phyloP scores from a whole-genome alignment of 2,888 invertebrate species.

The Cactoblastis cactorum region DNA sequence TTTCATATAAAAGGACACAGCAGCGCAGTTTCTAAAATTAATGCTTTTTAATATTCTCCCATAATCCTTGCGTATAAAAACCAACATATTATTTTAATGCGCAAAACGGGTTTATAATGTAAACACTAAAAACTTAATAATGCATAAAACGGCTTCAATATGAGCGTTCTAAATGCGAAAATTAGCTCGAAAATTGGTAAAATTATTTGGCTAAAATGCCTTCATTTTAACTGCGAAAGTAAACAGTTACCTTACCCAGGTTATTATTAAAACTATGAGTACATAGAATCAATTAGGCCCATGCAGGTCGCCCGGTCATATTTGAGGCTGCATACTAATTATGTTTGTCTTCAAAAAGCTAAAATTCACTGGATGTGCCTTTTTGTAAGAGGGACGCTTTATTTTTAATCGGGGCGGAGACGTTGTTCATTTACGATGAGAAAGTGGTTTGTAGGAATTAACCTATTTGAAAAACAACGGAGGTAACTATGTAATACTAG shows the following conservation, averaged over 20 bases:
- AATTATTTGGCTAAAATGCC: slow-evolving; percentile 3
- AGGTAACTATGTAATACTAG: too few relatives aligned
- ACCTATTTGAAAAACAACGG: too few relatives aligned
- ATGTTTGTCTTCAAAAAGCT: slow-evolving; percentile 15
- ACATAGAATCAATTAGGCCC: slow-evolving; percentile 24
- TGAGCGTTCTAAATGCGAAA: background rate
- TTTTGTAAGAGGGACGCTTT: too few relatives aligned
- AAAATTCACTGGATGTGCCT: slow-evolving; percentile 16
- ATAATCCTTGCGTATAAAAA: too few relatives aligned
- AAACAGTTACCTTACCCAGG: slow-evolving; percentile 14
- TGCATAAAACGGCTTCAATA: background rate
- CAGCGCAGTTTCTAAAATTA: too few relatives aligned
- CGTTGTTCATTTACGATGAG: too few relatives aligned
- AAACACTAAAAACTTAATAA: slow-evolving; percentile 1
- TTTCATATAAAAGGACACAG: too few relatives aligned
- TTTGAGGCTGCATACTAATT: slow-evolving; percentile 28
- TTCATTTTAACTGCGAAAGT: background rate
- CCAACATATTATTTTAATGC: too few relatives aligned
- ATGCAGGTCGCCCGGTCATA: slow-evolving; percentile 19
- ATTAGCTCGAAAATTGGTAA: slow-evolving; percentile 1
- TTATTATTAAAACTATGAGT: slow-evolving; percentile 22
- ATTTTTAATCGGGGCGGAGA: too few relatives aligned
- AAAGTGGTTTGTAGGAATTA: too few relatives aligned
- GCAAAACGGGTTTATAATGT: background rate
- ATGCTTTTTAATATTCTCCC: too few relatives aligned